phyloP scores from a whole-genome alignment of 2,797 vertebrate genomes.

The Sebastolobus altivelis region DNA sequence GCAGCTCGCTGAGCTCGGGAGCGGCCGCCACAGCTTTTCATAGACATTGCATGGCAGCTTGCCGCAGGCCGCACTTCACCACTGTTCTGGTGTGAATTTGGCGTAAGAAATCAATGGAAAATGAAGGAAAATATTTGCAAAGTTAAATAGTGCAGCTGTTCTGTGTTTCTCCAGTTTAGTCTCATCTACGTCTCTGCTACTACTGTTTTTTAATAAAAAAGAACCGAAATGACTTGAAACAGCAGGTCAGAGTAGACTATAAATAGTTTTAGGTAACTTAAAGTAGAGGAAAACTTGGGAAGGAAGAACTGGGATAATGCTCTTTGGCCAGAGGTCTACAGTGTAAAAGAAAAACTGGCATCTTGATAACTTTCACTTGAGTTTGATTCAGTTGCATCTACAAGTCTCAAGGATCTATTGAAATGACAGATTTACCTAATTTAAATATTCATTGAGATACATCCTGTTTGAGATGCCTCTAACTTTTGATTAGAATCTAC shows the following conservation, averaged over 20 bases:
- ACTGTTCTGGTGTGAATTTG: too few relatives aligned
- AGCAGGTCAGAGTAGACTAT: background rate
- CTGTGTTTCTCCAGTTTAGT: background rate
- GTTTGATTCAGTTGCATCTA: background rate
- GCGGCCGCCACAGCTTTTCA: too few relatives aligned
- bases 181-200: background rate
- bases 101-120: background rate
- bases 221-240: background rate
- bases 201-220: background rate
- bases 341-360: background rate
- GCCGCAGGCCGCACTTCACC: too few relatives aligned
- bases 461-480: background rate
- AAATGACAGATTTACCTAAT: background rate
- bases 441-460: background rate
- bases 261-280: background rate
- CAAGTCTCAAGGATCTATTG: background rate
- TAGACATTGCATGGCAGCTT: too few relatives aligned
- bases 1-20: too few relatives aligned
- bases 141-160: background rate
- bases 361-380: background rate
- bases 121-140: background rate
- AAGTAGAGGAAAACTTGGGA: background rate
- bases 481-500: constrained; percentile 11
- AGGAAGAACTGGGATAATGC: background rate
- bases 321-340: background rate